These are phyloP conservation scores for Petrophora chlorosata DNA, from an alignment of 2,888 invertebrate genomes.

Conservation along the genomic window DNA sequence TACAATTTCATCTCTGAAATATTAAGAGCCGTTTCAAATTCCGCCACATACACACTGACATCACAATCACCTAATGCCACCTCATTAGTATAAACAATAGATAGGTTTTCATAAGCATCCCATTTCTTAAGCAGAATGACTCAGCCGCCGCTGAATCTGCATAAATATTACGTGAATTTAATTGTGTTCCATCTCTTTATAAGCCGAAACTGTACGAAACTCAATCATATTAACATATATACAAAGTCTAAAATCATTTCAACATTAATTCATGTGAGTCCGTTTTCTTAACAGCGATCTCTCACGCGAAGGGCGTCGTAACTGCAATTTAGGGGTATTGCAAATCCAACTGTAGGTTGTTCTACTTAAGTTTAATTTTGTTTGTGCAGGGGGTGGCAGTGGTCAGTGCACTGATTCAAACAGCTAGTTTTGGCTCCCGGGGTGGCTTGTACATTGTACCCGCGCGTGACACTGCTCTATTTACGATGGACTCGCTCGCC, in stretches of 20 bases:
- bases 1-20: background rate
- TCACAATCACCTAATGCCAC: conserved; percentile 30
- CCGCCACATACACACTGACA: conserved; percentile 5
- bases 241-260: conserved; percentile 1
- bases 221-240: conserved; percentile 15
- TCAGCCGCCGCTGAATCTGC: conserved; percentile 51
- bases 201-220: conserved; percentile 12
- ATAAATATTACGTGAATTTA: conserved; percentile 38
- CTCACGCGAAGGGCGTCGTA: conserved; percentile 24
- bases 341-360: conserved; percentile 18
- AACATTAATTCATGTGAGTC: conserved; percentile 21
- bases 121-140: conserved; percentile 70
- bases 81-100: conserved; percentile 34
- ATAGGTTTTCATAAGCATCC: conserved; percentile 42
- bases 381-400: conserved; percentile 29
- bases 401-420: conserved; percentile 61
- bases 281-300: conserved; percentile 18
- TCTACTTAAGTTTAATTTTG: conserved; percentile 41
- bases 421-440: conserved; percentile 79
- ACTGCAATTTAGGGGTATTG: conserved; percentile 8
- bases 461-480: conserved; percentile 81
- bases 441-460: conserved; percentile 80
- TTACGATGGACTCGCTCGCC: conserved; percentile 67
- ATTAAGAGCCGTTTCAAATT: conserved; percentile 1
- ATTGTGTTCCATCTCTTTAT: conserved; percentile 31